phyloP scores from a whole-genome alignment of 1,140 invertebrate species.

The Calycopis cecrops region DNA sequence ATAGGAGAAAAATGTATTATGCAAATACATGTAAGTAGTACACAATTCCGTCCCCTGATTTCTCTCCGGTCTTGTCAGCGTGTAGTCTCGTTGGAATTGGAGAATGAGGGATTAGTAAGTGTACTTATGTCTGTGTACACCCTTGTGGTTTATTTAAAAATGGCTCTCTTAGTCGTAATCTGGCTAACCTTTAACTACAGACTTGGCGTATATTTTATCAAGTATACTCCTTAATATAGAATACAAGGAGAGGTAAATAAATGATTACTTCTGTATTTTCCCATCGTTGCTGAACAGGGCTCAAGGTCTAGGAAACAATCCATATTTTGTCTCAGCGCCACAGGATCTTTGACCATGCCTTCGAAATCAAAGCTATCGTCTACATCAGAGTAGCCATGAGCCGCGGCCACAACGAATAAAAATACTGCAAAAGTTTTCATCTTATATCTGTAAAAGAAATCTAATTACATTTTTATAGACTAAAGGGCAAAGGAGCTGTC shows the following conservation, averaged over 20 bases:
- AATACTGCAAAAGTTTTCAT: not conserved
- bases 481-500: too few species aligned
- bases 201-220: not conserved
- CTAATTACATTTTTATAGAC: too few species aligned
- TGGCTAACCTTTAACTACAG: not conserved
- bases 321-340: not conserved
- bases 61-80: too few species aligned
- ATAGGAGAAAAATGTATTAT: too few species aligned
- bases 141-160: not conserved
- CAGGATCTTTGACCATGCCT: not conserved
- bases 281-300: slow-evolving; percentile 3
- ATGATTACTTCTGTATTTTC: not conserved
- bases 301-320: slow-evolving; percentile 3
- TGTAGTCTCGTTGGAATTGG: not conserved
- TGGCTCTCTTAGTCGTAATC: not conserved
- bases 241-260: not conserved
- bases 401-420: not conserved
- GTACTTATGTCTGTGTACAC: too few species aligned
- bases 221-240: not conserved
- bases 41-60: too few species aligned
- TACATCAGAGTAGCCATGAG: not conserved
- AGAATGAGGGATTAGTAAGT: slow-evolving; percentile 1
- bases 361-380: not conserved
- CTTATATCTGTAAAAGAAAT: not conserved
- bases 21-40: too few species aligned